Evolutionary conservation across 2,888 invertebrate genomes (phyloP).

Genomic region (Netelia melanura): DNA sequence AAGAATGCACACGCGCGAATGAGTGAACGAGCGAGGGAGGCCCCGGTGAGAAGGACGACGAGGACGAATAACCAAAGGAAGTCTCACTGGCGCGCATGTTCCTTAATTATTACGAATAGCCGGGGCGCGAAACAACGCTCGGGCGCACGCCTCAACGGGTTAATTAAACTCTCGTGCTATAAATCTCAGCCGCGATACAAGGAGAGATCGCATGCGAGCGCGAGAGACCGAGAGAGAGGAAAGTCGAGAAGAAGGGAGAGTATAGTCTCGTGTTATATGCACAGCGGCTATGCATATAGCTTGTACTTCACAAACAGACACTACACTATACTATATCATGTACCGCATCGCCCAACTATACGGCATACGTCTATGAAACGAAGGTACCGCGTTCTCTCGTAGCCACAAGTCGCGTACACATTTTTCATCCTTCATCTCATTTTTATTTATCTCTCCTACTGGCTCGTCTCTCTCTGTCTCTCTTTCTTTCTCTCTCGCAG

Average conservation of each 20-base stretch:
- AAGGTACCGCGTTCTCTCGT: conserved; percentile 27
- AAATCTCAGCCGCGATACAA: conserved; percentile 67
- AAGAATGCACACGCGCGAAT: conserved; percentile 16
- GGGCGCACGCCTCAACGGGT: conserved; percentile 69
- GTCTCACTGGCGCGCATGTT: conserved; percentile 58
- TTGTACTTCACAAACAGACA: conserved; percentile 23
- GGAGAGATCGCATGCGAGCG: conserved; percentile 24
- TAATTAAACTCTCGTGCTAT: conserved; percentile 74
- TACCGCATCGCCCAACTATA: neutral
- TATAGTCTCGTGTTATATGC: conserved; percentile 27
- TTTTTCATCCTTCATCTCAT: conserved; percentile 48
- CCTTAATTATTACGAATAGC: conserved; percentile 75
- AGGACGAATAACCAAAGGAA: conserved; percentile 53
- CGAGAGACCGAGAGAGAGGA: neutral
- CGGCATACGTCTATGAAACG: conserved; percentile 16
- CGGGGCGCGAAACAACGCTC: conserved; percentile 64
- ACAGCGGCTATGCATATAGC: conserved; percentile 34
- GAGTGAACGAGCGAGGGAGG: conserved; percentile 31
- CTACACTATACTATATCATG: conserved; percentile 9
- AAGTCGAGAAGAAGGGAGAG: neutral
- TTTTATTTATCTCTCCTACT: conserved; percentile 45
- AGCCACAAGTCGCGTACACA: conserved; percentile 36
- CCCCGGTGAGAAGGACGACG: conserved; percentile 30
- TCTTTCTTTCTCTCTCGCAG: conserved; percentile 3
- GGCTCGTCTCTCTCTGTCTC: neutral